These are phyloP conservation scores for Lates japonicus DNA, from an alignment of 2,797 vertebrate genomes.

Conservation along the genomic window DNA sequence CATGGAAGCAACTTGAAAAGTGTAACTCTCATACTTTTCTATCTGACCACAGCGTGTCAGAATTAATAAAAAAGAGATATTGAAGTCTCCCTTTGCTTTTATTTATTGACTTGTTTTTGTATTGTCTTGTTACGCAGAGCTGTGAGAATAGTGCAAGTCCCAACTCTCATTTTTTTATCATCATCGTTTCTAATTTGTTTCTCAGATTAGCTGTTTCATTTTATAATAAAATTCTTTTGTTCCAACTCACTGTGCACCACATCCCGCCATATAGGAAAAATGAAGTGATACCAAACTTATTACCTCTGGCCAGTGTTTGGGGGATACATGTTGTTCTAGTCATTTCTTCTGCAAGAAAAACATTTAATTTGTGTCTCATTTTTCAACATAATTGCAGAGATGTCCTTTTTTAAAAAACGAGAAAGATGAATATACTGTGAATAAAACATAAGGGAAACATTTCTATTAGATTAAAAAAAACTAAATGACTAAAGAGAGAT, in stretches of 20 bases:
- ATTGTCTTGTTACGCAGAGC: conserved; percentile 34
- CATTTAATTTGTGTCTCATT: conserved; percentile 3
- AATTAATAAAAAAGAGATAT: conserved; percentile 76
- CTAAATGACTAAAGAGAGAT: not conserved
- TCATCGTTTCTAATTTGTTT: conserved; percentile 32
- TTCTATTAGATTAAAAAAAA: not conserved
- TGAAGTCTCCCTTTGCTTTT: conserved; percentile 63
- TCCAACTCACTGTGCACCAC: not conserved
- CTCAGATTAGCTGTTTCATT: not conserved
- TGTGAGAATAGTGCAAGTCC: conserved; percentile 11
- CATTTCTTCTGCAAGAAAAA: conserved; percentile 8
- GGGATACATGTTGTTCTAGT: not conserved
- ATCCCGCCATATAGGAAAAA: not conserved
- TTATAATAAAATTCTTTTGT: conserved; percentile 21
- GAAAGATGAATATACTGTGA: not conserved
- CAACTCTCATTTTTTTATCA: conserved; percentile 27
- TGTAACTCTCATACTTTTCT: conserved; percentile 81
- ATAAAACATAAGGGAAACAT: conserved; percentile 19
- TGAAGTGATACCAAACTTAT: conserved; percentile 3
- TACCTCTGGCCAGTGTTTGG: conserved; percentile 1
- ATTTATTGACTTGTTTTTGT: conserved; percentile 48
- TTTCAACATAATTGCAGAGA: not conserved
- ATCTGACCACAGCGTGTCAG: conserved; percentile 79
- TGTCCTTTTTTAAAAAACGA: conserved; percentile 8
- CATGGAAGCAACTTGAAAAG: conserved; percentile 83